A percentile compares a stretch with the other conserved stretches of the same genome.
phyloP scores from a whole-genome alignment of 2,888 invertebrate genomes.

The Dryadula phaetusa region DNA sequence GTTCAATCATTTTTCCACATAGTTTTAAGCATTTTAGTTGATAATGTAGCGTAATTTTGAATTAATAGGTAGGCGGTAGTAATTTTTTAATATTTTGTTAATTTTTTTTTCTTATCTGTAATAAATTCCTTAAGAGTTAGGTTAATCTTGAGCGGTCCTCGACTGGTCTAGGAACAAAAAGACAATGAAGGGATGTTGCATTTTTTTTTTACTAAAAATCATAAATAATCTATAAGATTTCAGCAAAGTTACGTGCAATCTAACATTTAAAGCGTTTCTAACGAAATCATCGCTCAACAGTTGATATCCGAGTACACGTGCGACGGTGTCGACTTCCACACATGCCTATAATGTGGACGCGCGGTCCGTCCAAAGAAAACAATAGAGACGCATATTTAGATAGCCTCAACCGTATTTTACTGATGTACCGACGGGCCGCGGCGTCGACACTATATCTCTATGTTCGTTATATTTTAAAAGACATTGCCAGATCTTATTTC shows the following conservation, averaged over 20 bases:
- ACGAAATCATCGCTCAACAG: conserved; percentile 41
- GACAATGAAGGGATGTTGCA: conserved; percentile 82
- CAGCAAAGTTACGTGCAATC: conserved; percentile 56
- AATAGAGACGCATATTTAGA: conserved; percentile 1
- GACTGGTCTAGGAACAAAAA: conserved; percentile 77
- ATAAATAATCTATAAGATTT: conserved; percentile 52
- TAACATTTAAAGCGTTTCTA: conserved; percentile 45
- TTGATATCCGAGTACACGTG: conserved; percentile 23
- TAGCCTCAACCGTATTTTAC: not conserved
- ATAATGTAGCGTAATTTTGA: conserved; percentile 79
- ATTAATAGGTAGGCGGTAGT: conserved; percentile 80
- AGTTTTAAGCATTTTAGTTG: conserved; percentile 81
- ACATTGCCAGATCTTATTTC: conserved; percentile 73
- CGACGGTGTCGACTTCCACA: conserved; percentile 30
- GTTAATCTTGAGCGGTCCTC: conserved; percentile 73
- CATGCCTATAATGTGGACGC: conserved; percentile 35
- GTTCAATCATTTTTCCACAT: conserved; percentile 82
- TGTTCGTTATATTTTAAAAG: conserved; percentile 57
- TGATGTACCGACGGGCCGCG: conserved; percentile 16
- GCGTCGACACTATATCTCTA: conserved; percentile 31
- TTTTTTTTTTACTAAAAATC: conserved; percentile 64
- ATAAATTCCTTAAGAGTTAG: conserved; percentile 77
- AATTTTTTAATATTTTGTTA: conserved; percentile 82
- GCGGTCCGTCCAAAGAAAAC: conserved; percentile 11
- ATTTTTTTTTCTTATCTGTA: conserved; percentile 77